Conservation (phyloP, 2,113 vertebrate species). For the Coracopsis vasa region DNA sequence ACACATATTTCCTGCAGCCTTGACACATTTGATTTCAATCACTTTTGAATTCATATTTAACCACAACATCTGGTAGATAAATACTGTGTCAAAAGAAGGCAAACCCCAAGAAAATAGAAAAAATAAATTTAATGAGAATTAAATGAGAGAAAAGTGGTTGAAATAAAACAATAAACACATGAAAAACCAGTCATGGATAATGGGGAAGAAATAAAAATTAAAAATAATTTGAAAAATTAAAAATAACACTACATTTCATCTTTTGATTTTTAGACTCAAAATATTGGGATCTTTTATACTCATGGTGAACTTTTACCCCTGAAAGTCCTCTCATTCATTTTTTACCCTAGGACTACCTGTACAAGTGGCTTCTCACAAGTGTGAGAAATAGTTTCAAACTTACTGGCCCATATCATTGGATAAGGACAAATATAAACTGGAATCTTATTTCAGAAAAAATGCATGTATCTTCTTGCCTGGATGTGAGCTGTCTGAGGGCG, state of each 20-base stretch:
- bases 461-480: neutral
- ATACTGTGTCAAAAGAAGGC: neutral
- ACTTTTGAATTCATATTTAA: neutral
- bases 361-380: neutral
- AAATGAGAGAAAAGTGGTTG: neutral
- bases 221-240: neutral
- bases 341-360: neutral
- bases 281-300: neutral
- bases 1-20: neutral
- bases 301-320: neutral
- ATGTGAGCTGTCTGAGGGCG: constrained; percentile 2
- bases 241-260: neutral
- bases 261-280: neutral
- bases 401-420: neutral
- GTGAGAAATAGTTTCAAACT: neutral
- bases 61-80: neutral
- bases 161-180: neutral
- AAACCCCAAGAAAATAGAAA: neutral
- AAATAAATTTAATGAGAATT: neutral
- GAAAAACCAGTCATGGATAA: neutral
- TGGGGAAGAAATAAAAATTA: neutral
- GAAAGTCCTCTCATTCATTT: neutral
- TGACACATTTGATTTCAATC: neutral
- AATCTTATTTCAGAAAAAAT: neutral
- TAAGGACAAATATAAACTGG: neutral